Conservation (phyloP, 1,140 invertebrate genomes). For the Pogonus chalceus region DNA sequence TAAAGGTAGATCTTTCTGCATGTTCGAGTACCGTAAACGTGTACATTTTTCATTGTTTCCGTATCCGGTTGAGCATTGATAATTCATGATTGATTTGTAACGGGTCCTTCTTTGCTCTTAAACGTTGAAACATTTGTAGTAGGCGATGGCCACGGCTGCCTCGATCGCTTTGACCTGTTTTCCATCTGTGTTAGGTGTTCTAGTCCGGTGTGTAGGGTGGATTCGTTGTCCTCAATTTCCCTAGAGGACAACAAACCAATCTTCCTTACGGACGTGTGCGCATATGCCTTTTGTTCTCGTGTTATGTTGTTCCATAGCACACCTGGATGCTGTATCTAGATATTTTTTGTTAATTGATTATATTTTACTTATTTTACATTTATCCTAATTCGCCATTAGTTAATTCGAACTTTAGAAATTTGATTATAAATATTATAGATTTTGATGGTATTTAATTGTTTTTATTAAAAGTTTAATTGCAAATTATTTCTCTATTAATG, state of each 20-base stretch:
- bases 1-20: neutral
- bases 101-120: neutral
- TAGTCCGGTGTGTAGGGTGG: constrained; percentile 14
- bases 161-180: neutral
- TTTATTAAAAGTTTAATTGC: no score
- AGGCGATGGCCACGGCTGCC: neutral
- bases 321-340: no score
- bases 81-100: constrained; percentile 11
- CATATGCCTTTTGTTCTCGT: constrained; percentile 14
- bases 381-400: no score
- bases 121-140: neutral
- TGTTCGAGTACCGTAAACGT: neutral
- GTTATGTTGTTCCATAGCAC: no score
- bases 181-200: no score
- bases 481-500: no score
- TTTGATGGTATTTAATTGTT: no score
- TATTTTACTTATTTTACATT: no score
- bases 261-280: constrained; percentile 12
- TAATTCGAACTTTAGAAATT: no score
- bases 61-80: constrained; percentile 1
- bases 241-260: constrained; percentile 18
- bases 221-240: constrained; percentile 20
- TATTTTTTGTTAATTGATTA: no score
- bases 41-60: neutral
- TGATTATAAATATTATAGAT: no score